A percentile compares a stretch with the other conserved stretches of the same genome.
Evolutionary conservation across 1,140 invertebrate species (phyloP).

Genomic region (Lutraria rhynchaena): DNA sequence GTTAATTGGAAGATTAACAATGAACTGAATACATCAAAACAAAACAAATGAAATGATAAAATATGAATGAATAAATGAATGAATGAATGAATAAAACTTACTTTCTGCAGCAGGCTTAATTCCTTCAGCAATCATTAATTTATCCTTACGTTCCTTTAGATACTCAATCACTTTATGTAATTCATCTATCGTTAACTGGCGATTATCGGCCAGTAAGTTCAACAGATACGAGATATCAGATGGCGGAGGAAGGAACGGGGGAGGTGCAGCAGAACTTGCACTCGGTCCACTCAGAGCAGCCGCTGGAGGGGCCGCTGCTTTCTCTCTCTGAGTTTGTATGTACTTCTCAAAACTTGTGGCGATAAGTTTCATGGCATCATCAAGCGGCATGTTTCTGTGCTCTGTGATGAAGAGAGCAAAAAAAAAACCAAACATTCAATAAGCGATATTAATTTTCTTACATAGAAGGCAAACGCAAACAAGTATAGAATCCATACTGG

Average conservation of each 20-base stretch:
- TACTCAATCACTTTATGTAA: constrained; percentile 92
- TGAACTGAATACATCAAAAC: no score
- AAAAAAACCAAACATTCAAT: no score
- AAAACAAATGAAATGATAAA: no score
- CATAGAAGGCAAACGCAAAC: no score
- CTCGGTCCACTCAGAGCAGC: constrained; percentile 10
- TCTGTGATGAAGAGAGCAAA: constrained; percentile 84
- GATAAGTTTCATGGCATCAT: constrained; percentile 92
- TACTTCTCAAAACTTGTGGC: constrained; percentile 91
- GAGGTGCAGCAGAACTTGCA: constrained; percentile 11
- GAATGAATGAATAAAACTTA: constrained; percentile 8
- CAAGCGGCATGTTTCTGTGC: constrained; percentile 96
- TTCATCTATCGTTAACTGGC: constrained; percentile 90
- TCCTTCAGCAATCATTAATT: constrained; percentile 63
- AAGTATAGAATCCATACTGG: no score
- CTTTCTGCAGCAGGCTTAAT: constrained; percentile 4
- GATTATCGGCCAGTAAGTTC: constrained; percentile 90
- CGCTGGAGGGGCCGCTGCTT: constrained; percentile 50
- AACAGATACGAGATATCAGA: constrained; percentile 86
- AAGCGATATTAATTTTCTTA: no score
- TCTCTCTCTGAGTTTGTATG: constrained; percentile 82
- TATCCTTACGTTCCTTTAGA: constrained; percentile 88
- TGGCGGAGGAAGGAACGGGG: constrained; percentile 67
- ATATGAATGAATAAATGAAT: no score
- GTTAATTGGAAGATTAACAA: no score